Base-by-base conservation (phyloP, 2,113 vertebrate genomes). In the Catharus fuscescens region DNA sequence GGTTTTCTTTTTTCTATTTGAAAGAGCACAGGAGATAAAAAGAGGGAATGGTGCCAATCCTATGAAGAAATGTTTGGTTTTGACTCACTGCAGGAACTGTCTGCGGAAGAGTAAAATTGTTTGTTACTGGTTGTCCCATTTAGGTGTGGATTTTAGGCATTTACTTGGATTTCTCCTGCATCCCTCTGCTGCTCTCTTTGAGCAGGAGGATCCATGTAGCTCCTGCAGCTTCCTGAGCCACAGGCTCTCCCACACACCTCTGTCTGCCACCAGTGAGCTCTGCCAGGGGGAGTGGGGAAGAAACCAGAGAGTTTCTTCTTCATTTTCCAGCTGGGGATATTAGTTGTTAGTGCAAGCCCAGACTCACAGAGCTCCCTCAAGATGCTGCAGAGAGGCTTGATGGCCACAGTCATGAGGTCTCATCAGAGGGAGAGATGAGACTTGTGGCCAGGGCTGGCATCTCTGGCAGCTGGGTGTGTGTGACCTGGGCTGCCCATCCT, bases 211-310 rank as follows among this genome's bases (percentile, higher is more conserved):
- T 60, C 40, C 6, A 1, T 9, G 4, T 18, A 52, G 26, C 13
- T 86, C 38, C 12, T 0, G 3, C 42, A n/a, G 8, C 52, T 26
- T 53, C 73, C 53, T 31, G 38, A 78, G 64, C 62, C 44, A 1
- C 48, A 24, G 42, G 31, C 56, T 81, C 29, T 64, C 34, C 81
- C 18, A 0, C 78, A 29, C n/a, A 21, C 2, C 4, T 81, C 57
- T 57, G 1, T 31, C 80, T 54, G 0, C 53, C 3, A 2, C 3
- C 1, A 7, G 28, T 36, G 23, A 36, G 2, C 11, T 69, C 53
- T 34, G 45, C 1, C 1, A 85, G 45, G 26, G 18, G 4, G 3
- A 62, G 18, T 14, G 36, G 28, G 29, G 31, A 69, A 86, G 53
- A 80, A 86, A 32, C 42, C 42, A n/a, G 65, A 44, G 5, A 4